Evolutionary conservation across 2,113 vertebrate species (phyloP).

Genomic region (Arothron firmamentum): DNA sequence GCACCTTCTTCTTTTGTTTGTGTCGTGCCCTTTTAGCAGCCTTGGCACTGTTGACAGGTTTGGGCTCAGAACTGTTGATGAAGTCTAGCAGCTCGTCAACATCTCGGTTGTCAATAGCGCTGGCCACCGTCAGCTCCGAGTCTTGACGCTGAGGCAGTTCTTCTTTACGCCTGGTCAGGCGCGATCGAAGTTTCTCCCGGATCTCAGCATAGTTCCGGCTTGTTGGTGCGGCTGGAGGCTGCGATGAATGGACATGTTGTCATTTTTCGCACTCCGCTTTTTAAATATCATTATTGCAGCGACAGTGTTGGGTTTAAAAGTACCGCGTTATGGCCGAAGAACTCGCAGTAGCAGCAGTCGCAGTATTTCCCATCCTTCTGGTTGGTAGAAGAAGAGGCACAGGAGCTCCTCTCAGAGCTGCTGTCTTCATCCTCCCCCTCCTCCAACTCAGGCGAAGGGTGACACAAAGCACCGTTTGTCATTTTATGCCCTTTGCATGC

Average conservation of each 20-base stretch:
- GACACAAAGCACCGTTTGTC: constrained; percentile 86
- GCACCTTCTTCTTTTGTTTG: constrained; percentile 99
- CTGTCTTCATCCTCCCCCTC: constrained; percentile 98
- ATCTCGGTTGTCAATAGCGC: constrained; percentile 85
- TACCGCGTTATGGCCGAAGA: constrained; percentile 99
- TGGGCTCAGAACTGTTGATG: constrained; percentile 96
- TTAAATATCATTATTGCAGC: not conserved
- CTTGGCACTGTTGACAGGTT: constrained; percentile 94
- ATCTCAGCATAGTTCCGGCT: constrained; percentile 98
- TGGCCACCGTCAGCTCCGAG: constrained; percentile 78
- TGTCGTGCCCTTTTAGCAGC: constrained; percentile 95
- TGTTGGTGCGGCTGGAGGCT: constrained; percentile 95
- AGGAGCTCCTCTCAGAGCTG: constrained; percentile 97
- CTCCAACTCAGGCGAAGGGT: constrained; percentile 86
- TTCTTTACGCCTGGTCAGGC: constrained; percentile 94
- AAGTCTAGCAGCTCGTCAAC: constrained; percentile 95
- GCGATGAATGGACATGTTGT: constrained; percentile 15
- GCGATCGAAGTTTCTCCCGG: constrained; percentile 92
- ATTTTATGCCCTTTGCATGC: constrained; percentile 95
- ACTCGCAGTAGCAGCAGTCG: constrained; percentile 99
- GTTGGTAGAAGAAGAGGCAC: constrained; percentile 94
- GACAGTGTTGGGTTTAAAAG: constrained; percentile 27
- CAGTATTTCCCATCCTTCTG: constrained; percentile 99
- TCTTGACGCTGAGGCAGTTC: constrained; percentile 89
- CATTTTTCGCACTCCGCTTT: not conserved